Base-by-base conservation (phyloP, 2,888 invertebrate species). In the Drosophila histrio region DNA sequence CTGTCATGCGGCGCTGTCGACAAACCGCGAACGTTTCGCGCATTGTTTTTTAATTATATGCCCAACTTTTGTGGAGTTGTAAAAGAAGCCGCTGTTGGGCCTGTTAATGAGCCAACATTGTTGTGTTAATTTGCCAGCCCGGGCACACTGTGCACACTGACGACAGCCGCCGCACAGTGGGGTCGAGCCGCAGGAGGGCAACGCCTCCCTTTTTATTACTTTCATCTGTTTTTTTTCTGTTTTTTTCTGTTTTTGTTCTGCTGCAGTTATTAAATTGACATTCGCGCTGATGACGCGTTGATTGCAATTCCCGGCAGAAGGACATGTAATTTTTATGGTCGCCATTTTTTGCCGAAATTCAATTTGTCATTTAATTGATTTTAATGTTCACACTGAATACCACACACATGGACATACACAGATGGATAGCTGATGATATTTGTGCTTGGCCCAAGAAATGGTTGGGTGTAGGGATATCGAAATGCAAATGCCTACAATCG, bases 61-160 rank as follows among this genome's bases (percentile, higher is more conserved):
- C 60, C 67, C 80, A 79, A 74, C 80, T 80, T 72, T 70, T 82
- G 64, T 61, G 61, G 63, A 77, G 74, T 80, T 86, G 88, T 87
- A 87, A 82, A 77, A 73, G 70, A 67, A 56, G 71, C 60, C 59
- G 56, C 56, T 28, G 58, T 66, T 61, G 65, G 36, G 60, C 60
- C 70, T 71, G 87, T 90, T 89, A 90, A 89, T 90, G 89, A 89
- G 88, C 75, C 83, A 89, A 83, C 87, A 90, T 90, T 90, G 90
- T 90, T 88, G 89, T 90, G 89, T 87, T 89, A 90, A 89, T 90
- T 89, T 85, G 87, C 76, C 76, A 66, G 65, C 53, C 50, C 22
- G 50, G 17, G 46, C 63, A 50, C 60, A 70, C 66, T 65, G 64
- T 71, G 69, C 52, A 58, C 60, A 46, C 62, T 65, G 36, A 19